Conservation (phyloP, 2,888 invertebrate species). For the Hartigia nigra region DNA sequence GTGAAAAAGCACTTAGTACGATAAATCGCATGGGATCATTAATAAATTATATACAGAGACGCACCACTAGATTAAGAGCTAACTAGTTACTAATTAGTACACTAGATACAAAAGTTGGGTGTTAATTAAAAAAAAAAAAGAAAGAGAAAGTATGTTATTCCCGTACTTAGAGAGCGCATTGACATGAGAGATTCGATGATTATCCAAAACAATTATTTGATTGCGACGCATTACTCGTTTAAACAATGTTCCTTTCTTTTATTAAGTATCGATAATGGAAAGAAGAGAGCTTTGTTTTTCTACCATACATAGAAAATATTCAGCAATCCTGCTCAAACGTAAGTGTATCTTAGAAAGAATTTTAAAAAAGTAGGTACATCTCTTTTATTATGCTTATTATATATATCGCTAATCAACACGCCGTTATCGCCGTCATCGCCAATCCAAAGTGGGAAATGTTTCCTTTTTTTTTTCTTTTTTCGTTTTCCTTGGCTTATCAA, state of each 20-base stretch:
- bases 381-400: background rate
- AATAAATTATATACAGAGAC: conserved; percentile 32
- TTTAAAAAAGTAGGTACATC: background rate
- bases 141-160: background rate
- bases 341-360: background rate
- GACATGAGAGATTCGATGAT: background rate
- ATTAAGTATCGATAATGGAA: background rate
- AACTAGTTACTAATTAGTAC: conserved; percentile 23
- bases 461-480: background rate
- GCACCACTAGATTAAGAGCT: conserved; percentile 27
- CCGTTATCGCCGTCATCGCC: background rate
- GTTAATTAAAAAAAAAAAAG: background rate
- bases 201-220: background rate
- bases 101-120: conserved; percentile 17
- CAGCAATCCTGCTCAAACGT: background rate
- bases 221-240: background rate
- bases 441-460: background rate
- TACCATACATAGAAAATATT: background rate
- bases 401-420: background rate
- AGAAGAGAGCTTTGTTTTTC: background rate
- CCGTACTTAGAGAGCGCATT: background rate
- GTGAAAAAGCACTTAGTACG: background rate
- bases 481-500: background rate
- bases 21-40: conserved; percentile 10
- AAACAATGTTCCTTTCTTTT: background rate